Base-by-base conservation (phyloP, 2,888 invertebrate genomes). In the Graphium colonna region DNA sequence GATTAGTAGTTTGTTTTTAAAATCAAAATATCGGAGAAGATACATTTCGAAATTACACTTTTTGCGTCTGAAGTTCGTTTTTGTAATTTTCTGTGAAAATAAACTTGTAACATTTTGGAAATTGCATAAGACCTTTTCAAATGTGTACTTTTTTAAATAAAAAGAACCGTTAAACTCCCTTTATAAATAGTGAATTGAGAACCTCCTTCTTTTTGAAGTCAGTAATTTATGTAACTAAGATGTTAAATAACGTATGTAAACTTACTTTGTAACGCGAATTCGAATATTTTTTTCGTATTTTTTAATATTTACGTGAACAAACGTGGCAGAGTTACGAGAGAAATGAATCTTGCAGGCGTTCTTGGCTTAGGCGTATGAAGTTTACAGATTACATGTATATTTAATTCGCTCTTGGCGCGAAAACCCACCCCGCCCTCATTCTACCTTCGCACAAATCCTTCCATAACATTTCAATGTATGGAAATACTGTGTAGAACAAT, bases 351-450 rank as follows among this genome's bases (percentile, higher is more conserved):
- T 64, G 56, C 63, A 62, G 55, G 60, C 59, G 57, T 62, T 64
- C 62, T 64, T 64, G 59, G 57, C 63, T 66, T 58, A 59, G 60
- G 59, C 63, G 62, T 68, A 69, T 68, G 69, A 68, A 69, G 65
- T 65, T 68, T 68, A 70, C 67, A 71, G 68, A 77, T 73, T 73
- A 69, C 71, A 72, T 72, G 69, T 71, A 73, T 75, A 69, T 76
- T 73, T 72, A 75, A 73, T 75, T 69, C 64, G 21, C 59, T 56
- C 55, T 39, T 51, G 43, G 49, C 57, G 57, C 31, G 21, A 33
- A 10, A 54, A 59, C 52, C 62, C 59, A 60, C 58, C 61, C 54
- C 51, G 60, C 52, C 61, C 60, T 56, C 56, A 54, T 60, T 58
- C 56, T 53, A 59, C 58, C 57, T 54, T 58, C 59, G 56, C 60